A percentile compares a stretch with the other conserved stretches of the same genome.
These are phyloP conservation scores for Pseudochirops corinnae DNA, from an alignment of 2,797 vertebrate species.

Conservation along the genomic window DNA sequence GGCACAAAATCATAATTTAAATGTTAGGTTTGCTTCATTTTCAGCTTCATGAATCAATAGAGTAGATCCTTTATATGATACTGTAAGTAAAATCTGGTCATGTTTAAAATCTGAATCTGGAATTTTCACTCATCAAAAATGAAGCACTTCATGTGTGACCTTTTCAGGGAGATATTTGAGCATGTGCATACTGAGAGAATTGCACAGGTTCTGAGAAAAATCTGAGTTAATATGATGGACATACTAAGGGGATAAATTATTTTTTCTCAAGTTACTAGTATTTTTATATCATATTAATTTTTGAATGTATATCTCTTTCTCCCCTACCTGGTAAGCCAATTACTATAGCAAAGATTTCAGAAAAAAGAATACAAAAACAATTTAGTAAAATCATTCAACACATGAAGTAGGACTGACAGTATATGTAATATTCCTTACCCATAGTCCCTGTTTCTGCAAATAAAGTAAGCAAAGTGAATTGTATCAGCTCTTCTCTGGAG, in stretches of 20 bases:
- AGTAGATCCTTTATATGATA: conserved; percentile 75
- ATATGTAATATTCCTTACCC: neutral
- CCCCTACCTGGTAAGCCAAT: neutral
- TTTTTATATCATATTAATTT: neutral
- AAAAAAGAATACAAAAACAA: neutral
- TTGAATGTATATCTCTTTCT: neutral
- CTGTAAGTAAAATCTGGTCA: conserved; percentile 80
- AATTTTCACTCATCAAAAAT: conserved; percentile 59
- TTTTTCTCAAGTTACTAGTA: neutral
- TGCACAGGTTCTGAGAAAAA: neutral
- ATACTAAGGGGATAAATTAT: neutral
- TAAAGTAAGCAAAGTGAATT: neutral
- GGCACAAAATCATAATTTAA: conserved; percentile 84
- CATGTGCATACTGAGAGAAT: conserved; percentile 47
- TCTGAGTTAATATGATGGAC: neutral
- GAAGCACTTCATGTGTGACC: conserved; percentile 10
- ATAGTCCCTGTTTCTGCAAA: neutral
- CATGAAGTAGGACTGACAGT: neutral
- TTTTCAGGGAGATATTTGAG: conserved; percentile 57
- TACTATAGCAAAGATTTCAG: neutral
- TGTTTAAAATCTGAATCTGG: conserved; percentile 79
- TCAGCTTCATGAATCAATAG: conserved; percentile 82
- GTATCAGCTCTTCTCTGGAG: neutral
- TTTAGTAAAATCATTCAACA: neutral
- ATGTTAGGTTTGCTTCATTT: conserved; percentile 86